phyloP scores from a whole-genome alignment of 2,113 vertebrate genomes.

The Rallus limicola region DNA sequence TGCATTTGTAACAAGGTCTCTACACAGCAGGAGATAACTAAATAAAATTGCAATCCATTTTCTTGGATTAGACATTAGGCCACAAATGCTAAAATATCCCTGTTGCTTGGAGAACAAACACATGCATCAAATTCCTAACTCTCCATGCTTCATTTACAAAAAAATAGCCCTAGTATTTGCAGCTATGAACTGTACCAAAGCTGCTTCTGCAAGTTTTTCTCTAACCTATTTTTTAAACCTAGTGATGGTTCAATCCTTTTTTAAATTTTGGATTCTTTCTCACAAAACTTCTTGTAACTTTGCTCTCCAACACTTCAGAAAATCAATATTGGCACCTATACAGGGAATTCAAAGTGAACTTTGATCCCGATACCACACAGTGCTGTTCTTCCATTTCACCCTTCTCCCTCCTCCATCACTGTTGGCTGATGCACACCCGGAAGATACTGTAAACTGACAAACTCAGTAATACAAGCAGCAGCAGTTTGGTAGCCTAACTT shows the following conservation, averaged over 20 bases:
- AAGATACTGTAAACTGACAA: background rate
- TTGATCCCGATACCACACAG: background rate
- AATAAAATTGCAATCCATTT: conserved; percentile 48
- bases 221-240: background rate
- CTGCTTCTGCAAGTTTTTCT: background rate
- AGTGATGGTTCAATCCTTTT: background rate
- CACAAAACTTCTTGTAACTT: background rate
- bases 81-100: background rate
- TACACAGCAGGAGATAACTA: conserved; percentile 58
- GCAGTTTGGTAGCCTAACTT: background rate
- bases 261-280: background rate
- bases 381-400: background rate
- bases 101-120: conserved; percentile 9
- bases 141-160: background rate
- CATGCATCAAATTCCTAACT: conserved; percentile 12
- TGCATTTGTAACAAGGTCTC: conserved; percentile 50
- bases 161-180: background rate
- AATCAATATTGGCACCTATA: background rate
- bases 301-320: background rate
- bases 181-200: background rate
- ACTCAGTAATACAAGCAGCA: background rate
- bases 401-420: background rate
- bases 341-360: background rate
- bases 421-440: background rate
- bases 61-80: conserved; percentile 27